Evolutionary conservation across 1,140 invertebrate species (phyloP).

Genomic region (Drosophila ohnishii): DNA sequence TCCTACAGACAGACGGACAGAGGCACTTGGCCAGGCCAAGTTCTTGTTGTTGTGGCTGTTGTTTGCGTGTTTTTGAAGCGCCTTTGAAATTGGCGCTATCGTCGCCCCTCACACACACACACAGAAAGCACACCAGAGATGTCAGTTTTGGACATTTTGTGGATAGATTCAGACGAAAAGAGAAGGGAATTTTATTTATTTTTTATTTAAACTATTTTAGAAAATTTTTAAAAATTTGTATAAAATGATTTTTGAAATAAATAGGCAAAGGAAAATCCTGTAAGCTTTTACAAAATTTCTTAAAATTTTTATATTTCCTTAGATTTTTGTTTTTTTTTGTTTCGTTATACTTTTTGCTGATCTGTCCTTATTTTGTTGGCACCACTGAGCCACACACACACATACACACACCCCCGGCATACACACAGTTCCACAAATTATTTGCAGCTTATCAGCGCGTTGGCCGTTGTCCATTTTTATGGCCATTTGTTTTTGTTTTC

Average conservation of each 20-base stretch:
- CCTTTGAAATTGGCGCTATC: constrained; percentile 69
- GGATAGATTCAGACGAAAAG: not conserved
- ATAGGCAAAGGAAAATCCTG: no score
- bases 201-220: not conserved
- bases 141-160: constrained; percentile 1
- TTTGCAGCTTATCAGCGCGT: constrained; percentile 79
- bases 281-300: no score
- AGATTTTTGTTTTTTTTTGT: not conserved
- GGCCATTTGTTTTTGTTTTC: constrained; percentile 74
- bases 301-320: no score
- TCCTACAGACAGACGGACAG: not conserved
- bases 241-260: no score
- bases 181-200: not conserved
- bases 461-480: constrained; percentile 79
- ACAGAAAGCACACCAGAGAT: constrained; percentile 1
- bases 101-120: constrained; percentile 22
- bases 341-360: not conserved
- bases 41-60: constrained; percentile 40
- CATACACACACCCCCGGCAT: not conserved
- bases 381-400: not conserved
- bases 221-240: no score
- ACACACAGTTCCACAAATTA: constrained; percentile 67
- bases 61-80: constrained; percentile 61
- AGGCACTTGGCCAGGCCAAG: constrained; percentile 31
- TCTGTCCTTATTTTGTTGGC: not conserved